A percentile compares a stretch with the other conserved stretches of the same genome.
These are phyloP conservation scores for Syrrhaptes paradoxus DNA, from an alignment of 2,113 vertebrate genomes.

Conservation along the genomic window DNA sequence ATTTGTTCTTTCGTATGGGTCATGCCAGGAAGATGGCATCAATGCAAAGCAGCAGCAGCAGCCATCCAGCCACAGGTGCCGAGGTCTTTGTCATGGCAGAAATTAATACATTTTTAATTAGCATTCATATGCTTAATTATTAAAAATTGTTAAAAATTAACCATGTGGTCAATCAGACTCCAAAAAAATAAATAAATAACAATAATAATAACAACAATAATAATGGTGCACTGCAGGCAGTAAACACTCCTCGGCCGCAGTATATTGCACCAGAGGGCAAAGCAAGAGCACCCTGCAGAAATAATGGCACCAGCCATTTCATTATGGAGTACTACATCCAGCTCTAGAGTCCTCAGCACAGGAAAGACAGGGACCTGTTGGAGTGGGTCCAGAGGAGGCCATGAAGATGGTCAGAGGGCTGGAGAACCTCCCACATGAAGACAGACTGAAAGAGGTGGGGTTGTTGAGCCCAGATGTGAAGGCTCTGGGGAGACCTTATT, in stretches of 20 bases:
- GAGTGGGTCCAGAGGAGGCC: no score
- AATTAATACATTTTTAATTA: not conserved
- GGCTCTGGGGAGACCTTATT: no score
- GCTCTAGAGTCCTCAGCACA: no score
- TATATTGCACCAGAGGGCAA: not conserved
- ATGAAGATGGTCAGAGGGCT: no score
- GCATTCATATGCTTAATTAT: not conserved
- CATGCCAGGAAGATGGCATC: not conserved
- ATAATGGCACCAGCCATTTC: not conserved
- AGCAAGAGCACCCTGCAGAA: not conserved
- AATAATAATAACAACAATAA: no score
- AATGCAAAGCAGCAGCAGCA: not conserved
- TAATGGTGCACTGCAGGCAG: not conserved
- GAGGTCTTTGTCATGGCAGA: not conserved
- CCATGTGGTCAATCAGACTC: not conserved
- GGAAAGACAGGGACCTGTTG: no score
- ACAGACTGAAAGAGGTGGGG: no score
- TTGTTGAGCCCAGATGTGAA: no score
- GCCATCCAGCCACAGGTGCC: accelerated
- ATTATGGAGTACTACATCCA: no score
- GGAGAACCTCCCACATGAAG: no score
- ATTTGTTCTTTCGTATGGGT: not conserved
- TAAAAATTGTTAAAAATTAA: not conserved
- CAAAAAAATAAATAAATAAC: not conserved
- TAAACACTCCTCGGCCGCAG: not conserved